phyloP scores from a whole-genome alignment of 2,797 vertebrate species.

The Tympanoctomys barrerae region DNA sequence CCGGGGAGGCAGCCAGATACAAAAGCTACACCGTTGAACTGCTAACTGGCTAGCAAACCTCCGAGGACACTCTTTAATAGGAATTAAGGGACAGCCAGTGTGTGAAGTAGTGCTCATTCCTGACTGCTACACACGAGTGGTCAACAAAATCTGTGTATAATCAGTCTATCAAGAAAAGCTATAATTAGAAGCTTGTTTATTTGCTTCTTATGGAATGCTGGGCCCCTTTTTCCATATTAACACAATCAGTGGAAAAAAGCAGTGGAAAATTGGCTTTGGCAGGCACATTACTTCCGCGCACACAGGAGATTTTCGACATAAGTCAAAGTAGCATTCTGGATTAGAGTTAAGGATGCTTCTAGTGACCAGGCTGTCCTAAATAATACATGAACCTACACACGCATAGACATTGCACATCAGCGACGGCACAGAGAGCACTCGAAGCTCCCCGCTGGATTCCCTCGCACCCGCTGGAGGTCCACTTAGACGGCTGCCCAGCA shows the following conservation, averaged over 20 bases:
- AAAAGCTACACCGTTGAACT: slow-evolving; percentile 32
- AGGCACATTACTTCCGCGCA: slow-evolving; percentile 80
- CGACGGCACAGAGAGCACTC: slow-evolving; percentile 76
- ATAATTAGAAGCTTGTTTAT: slow-evolving; percentile 87
- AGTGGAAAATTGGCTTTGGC: slow-evolving; percentile 81
- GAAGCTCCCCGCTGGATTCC: slow-evolving; percentile 74
- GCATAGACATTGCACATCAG: slow-evolving; percentile 81
- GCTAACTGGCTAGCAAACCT: slow-evolving; percentile 41
- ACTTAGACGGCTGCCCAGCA: slow-evolving; percentile 77
- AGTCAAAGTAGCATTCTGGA: slow-evolving; percentile 77
- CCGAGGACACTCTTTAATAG: slow-evolving; percentile 37
- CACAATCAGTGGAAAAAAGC: slow-evolving; percentile 77
- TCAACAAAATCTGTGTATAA: slow-evolving; percentile 78
- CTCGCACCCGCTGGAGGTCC: slow-evolving; percentile 57
- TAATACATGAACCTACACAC: slow-evolving; percentile 85
- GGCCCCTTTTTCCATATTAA: slow-evolving; percentile 82
- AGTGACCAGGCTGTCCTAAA: slow-evolving; percentile 85
- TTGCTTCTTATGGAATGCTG: slow-evolving; percentile 70
- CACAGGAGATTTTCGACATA: slow-evolving; percentile 80
- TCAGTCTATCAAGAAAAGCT: slow-evolving; percentile 80
- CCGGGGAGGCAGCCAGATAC: background rate
- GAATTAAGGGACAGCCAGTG: slow-evolving; percentile 58
- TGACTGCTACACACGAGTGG: slow-evolving; percentile 76
- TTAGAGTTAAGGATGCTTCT: slow-evolving; percentile 80
- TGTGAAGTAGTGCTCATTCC: slow-evolving; percentile 68